Evolutionary conservation across 2,797 vertebrate species (phyloP).

Genomic region (Trematomus bernacchii): DNA sequence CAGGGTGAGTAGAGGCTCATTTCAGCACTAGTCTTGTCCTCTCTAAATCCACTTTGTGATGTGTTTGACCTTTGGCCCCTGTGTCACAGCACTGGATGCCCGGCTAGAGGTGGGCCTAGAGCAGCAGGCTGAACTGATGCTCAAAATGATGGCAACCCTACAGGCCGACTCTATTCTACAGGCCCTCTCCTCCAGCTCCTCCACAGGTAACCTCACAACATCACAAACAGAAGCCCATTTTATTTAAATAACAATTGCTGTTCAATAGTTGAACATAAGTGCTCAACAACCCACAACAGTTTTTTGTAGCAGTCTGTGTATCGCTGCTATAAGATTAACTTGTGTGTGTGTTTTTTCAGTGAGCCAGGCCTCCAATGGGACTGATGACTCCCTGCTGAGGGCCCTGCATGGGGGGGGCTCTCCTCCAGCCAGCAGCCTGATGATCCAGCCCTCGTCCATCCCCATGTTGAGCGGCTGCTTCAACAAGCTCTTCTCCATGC

Average conservation of each 20-base stretch:
- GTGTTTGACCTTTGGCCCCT: background rate
- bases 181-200: conserved; percentile 94
- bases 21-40: background rate
- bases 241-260: background rate
- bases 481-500: conserved; percentile 99
- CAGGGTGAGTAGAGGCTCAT: conserved; percentile 86
- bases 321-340: background rate
- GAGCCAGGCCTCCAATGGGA: conserved; percentile 92
- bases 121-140: conserved; percentile 98
- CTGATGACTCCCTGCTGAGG: conserved; percentile 94
- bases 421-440: conserved; percentile 85
- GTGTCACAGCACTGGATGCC: conserved; percentile 92
- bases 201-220: conserved; percentile 85
- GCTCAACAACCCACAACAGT: background rate
- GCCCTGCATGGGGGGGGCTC: conserved; percentile 88
- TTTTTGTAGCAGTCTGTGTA: no score
- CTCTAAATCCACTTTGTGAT: accelerated
- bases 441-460: conserved; percentile 93
- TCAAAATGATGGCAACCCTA: conserved; percentile 99
- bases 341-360: conserved; percentile 77
- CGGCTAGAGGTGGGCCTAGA: conserved; percentile 97
- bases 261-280: background rate
- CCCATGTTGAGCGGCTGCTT: conserved; percentile 97
- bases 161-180: conserved; percentile 98
- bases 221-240: background rate